phyloP scores from a whole-genome alignment of 2,888 invertebrate genomes.

The Eupithecia inturbata region DNA sequence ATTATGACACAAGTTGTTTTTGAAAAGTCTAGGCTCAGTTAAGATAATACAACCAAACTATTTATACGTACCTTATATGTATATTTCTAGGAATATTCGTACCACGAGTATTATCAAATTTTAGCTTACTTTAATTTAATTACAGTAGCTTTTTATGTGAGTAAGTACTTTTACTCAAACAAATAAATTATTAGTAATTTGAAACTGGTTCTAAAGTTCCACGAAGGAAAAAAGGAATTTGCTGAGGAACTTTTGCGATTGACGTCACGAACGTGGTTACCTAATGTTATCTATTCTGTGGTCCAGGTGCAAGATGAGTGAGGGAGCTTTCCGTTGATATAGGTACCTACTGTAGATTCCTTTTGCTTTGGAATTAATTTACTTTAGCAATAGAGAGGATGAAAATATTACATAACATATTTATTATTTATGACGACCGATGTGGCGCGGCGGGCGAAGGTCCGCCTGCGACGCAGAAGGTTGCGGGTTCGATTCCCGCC shows the following conservation, averaged over 20 bases:
- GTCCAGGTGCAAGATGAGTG: constrained; percentile 11
- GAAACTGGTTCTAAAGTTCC: background rate
- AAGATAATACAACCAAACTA: background rate
- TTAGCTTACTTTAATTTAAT: background rate
- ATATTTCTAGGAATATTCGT: background rate
- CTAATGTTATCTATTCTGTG: background rate
- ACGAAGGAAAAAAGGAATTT: background rate
- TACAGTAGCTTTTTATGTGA: background rate
- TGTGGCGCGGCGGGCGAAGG: too few species aligned
- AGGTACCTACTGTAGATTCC: too few species aligned
- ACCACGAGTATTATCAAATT: background rate
- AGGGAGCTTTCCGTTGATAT: background rate
- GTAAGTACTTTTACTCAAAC: background rate
- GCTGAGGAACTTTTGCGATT: background rate
- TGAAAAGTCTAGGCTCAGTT: background rate
- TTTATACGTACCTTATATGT: background rate
- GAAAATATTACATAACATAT: background rate
- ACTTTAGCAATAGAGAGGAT: background rate
- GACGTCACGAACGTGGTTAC: constrained; percentile 1
- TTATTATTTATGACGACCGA: too few species aligned
- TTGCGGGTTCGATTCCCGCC: too few species aligned
- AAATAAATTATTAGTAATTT: background rate
- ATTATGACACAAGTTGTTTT: constrained; percentile 1
- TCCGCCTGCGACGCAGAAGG: too few species aligned
- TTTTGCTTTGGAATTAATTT: background rate